Evolutionary conservation across 2,797 vertebrate species (phyloP), one percentile per base, ranked within the genome.

Genomic region (Luscinia megarhynchos): DNA sequence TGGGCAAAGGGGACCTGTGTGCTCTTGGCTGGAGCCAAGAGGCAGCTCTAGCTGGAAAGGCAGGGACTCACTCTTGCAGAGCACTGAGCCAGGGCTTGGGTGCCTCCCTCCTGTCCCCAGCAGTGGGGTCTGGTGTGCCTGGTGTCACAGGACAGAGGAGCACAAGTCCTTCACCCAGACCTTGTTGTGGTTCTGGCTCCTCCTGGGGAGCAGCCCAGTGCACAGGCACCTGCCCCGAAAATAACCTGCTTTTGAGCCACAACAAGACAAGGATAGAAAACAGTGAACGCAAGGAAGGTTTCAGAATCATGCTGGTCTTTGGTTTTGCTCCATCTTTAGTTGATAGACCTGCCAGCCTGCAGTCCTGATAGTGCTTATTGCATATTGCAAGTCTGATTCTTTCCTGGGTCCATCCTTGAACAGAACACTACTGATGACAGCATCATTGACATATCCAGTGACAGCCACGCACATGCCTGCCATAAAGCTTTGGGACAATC

Each of bases 11-110:
- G 30, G 18, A 36, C 40, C 63, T 58, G 48, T 27, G n/a, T 17
- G 43, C 51, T 55, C 51, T 36, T 0, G 6, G 24, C 43, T 22
- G 50, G 40, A 88, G 48, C 23, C 3, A 8, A 40, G 22, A 41
- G n/a, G 30, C 34, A 89, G n/a, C 46, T 73, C 40, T 6, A 8
- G 19, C 13, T 0, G 2, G 50, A 74, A 82, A 58, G 30, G 16
- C 55, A 51, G 40, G 36, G 43, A 73, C 8, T 22, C 4, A 15
- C 40, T 26, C n/a, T 8, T 16, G 32, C 9, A 68, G 29, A 73
- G 8, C 20, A 4, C 17, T 18, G 27, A 87, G 20, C 18, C 2
- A 11, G 34, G 57, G 21, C 10, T 13, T 0, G 2, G 2, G 6
- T 36, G 27, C 22, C 43, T 67, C 34, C 41, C 13, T 81, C 32